Base-by-base conservation (phyloP, 2,888 invertebrate genomes). In the Drosophila tanythrix region DNA sequence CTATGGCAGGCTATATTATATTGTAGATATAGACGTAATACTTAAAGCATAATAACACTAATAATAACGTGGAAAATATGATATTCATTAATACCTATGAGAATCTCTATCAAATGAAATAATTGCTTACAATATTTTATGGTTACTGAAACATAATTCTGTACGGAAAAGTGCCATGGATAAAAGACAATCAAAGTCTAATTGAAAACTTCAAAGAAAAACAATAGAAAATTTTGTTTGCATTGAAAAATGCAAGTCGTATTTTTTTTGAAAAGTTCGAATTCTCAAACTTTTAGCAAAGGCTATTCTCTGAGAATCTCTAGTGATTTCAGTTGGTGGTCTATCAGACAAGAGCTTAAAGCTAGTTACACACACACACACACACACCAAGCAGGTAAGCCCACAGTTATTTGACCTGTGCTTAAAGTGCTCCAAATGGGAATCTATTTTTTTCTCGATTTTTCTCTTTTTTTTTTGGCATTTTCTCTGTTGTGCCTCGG, bases 341-440 rank as follows among this genome's bases (percentile, higher is more conserved):
- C 60, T 75, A 57, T 64, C 65, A 58, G 71, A 55, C 61, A 58
- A 53, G 46, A 31, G 61, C 73, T 77, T 77, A 66, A 75, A 75
- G 75, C 75, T 64, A 46, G 60, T 31, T 56, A 52, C 51, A 75
- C 57, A 59, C 57, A 31, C 48, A 31, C 56, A 48, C 31, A 61
- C 33, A 31, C 48, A 31, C 48, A 21, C 8, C 18, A 38, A 10
- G 25, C 64, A 67, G 68, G 67, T 68, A 27, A 55, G 27, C 13
- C 48, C 38, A 57, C 40, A 63, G 66, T n/a, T 46, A 58, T 56
- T 51, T 50, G 72, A 72, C 56, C 55, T 51, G 64, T 72, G 67
- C 67, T 71, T 71, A 78, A 78, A 80, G 67, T 76, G 80, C 67
- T 61, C 61, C 62, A 76, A 78, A 78, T 76, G 76, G 64, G 78